A percentile compares a stretch with the other conserved stretches of the same genome.
These are phyloP conservation scores for Macquaria ambigua DNA, from an alignment of 2,113 vertebrate species.

Conservation along the genomic window DNA sequence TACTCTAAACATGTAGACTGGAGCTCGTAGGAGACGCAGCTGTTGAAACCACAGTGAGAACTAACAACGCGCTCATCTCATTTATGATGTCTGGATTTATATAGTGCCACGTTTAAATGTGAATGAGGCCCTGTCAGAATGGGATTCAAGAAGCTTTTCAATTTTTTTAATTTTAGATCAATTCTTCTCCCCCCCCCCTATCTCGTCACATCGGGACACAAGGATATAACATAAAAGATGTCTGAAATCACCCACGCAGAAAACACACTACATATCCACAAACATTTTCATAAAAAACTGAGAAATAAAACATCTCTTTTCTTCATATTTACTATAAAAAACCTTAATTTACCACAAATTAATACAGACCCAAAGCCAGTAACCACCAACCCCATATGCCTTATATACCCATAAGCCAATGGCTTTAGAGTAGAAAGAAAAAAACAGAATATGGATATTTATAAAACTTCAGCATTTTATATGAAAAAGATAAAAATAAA, in stretches of 20 bases:
- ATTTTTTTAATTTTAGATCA: background rate
- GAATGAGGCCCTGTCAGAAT: background rate
- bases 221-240: background rate
- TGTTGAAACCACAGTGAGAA: slow-evolving; percentile 43
- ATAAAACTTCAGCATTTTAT: background rate
- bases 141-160: background rate
- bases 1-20: slow-evolving; percentile 60
- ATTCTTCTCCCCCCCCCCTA: background rate
- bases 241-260: background rate
- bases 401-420: background rate
- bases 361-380: background rate
- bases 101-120: slow-evolving; percentile 4
- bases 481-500: background rate
- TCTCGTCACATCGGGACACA: background rate
- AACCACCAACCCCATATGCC: background rate
- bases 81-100: slow-evolving; percentile 42
- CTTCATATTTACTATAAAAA: background rate
- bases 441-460: background rate
- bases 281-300: background rate
- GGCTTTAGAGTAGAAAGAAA: background rate
- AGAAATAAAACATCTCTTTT: background rate
- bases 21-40: slow-evolving; percentile 51
- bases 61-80: slow-evolving; percentile 43
- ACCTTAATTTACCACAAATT: background rate
- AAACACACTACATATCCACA: background rate